Conservation (phyloP, 1,140 invertebrate species). For the Pygmarrhopalites habei region DNA sequence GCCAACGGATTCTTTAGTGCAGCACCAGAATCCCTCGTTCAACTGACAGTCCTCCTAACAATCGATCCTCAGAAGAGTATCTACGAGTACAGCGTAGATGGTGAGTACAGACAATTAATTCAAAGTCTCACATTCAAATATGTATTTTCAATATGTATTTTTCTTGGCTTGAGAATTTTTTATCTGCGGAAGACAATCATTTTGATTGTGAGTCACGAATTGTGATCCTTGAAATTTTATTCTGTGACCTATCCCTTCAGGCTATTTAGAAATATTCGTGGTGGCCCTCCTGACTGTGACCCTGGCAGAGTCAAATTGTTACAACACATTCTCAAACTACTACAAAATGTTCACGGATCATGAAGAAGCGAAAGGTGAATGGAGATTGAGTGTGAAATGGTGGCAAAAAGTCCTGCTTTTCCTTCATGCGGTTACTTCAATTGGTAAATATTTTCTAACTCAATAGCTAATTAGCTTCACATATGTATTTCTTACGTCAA, state of each 20-base stretch:
- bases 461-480: background rate
- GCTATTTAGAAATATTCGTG: conserved; percentile 33
- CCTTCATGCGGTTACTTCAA: conserved; percentile 29
- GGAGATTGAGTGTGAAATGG: conserved; percentile 27
- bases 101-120: background rate
- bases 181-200: too few relatives aligned
- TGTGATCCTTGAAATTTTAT: too few relatives aligned
- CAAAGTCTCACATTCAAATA: too few relatives aligned
- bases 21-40: conserved; percentile 33
- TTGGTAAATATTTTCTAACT: conserved; percentile 6
- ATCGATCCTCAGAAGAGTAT: background rate
- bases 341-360: conserved; percentile 31
- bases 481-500: too few relatives aligned
- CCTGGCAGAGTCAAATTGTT: conserved; percentile 27
- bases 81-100: background rate
- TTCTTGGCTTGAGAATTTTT: too few relatives aligned
- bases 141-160: too few relatives aligned
- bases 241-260: conserved; percentile 17
- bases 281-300: conserved; percentile 24
- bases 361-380: too few relatives aligned
- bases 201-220: too few relatives aligned
- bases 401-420: conserved; percentile 30
- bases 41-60: conserved; percentile 30
- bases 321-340: conserved; percentile 27
- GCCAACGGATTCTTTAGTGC: conserved; percentile 32